Base-by-base conservation (phyloP, 2,888 invertebrate species). In the Drosophila tripunctata region DNA sequence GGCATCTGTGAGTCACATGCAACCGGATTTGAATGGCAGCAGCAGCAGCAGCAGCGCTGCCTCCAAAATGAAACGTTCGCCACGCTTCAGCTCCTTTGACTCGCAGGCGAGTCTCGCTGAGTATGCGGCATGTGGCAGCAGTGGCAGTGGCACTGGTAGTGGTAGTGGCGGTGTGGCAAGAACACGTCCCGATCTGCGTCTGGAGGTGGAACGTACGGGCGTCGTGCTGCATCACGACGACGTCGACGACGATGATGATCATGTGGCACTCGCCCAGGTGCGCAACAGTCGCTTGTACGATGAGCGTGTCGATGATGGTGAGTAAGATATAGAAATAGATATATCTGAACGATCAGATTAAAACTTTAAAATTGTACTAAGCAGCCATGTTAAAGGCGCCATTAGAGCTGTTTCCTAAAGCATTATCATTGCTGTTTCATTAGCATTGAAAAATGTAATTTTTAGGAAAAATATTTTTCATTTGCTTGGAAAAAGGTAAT, bases 31-130 rank as follows among this genome's bases (percentile, higher is more conserved):
- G 36, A 78, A 87, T 56, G 81, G 83, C 31, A 56, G 77, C 60
- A 50, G 50, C 40, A 52, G 52, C 33, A 57, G 56, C 33, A 41
- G 40, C 31, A 30, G 40, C 24, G 74, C 58, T 6, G 81, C 88
- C 4, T 89, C 90, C 14, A 90, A 89, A 75, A 91, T 91, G 91
- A 91, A 91, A 71, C 88, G 91, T 7, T 91, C 91, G 27, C 91
- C 91, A 24, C 87, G 91, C 4, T 91, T 91, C 51, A 90, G 91
- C 22, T 91, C 91, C 1, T 91, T 91, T 48, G 91, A 91, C 86
- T 91, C 91, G 77, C 91, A 91, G 86, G 91, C 91, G 75, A 91
- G 91, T 89, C 83, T 91, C 33, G 90, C 91, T 2, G 91, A 91
- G 68, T 90, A 88, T 67, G 88, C 90, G 4, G 88, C 87, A 2